Base-by-base conservation (phyloP, 2,888 invertebrate genomes). In the Mythimna loreyi region DNA sequence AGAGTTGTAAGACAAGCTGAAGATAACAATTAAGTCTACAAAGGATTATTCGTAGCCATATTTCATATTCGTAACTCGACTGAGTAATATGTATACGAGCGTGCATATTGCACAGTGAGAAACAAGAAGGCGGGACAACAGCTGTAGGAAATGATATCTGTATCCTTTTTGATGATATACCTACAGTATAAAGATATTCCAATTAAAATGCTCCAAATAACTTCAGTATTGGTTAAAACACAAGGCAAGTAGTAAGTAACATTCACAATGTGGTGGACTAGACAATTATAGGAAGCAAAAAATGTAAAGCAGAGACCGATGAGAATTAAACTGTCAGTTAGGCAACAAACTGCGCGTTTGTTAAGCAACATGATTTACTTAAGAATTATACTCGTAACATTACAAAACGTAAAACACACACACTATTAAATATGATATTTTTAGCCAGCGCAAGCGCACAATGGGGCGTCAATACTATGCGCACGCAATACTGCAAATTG, bases 401-500 rank as follows among this genome's bases (percentile, higher is more conserved):
- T 86, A 78, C 77, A 75, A 84, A 84, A 85, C 72, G 59, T 69
- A 82, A 79, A 81, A 65, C 76, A 83, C 72, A 74, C 68, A 69
- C 65, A 66, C 60, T 79, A 72, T 78, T 82, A 76, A 78, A 83
- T 70, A 75, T 86, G 72, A 86, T 82, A 81, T 76, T 81, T 84
- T 72, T 75, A 75, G 67, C 64, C 52, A 59, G 64, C 45, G 68
- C 68, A 82, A 58, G 61, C 55, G 72, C 69, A 86, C 84, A 86
- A 86, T 85, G 83, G 82, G 75, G 74, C 81, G 73, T 82, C 81
- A 76, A 78, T 81, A 82, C 67, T 76, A 77, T 68, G 72, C 65
- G 67, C 79, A 73, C 57, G 76, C 72, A 83, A 77, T 70, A 55
- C 25, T 16, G 80, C 68, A 57, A 80, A 78, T 84, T 86, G 81